Conservation (phyloP, 1,140 invertebrate species). For the Chelonus insularis region DNA sequence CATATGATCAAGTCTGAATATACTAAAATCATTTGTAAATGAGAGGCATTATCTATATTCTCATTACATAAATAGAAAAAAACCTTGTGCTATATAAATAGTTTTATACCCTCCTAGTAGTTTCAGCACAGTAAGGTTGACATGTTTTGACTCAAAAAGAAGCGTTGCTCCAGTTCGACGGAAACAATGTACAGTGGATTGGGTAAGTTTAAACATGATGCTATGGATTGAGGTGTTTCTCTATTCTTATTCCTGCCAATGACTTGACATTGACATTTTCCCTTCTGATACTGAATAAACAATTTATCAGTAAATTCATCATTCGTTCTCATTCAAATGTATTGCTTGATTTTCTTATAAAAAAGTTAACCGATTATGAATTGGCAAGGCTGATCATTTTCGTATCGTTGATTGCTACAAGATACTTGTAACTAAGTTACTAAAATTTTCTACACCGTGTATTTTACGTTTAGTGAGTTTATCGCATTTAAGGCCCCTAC, state of each 20-base stretch:
- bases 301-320: slow-evolving; percentile 19
- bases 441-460: not conserved
- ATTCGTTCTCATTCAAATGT: not conserved
- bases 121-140: slow-evolving; percentile 14
- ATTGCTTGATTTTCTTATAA: not conserved
- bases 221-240: slow-evolving; percentile 13
- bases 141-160: slow-evolving; percentile 18
- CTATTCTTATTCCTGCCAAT: slow-evolving; percentile 20
- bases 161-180: slow-evolving; percentile 21
- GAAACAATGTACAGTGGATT: slow-evolving; percentile 24
- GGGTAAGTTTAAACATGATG: slow-evolving; percentile 6
- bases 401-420: not conserved
- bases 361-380: slow-evolving; percentile 17
- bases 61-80: not conserved
- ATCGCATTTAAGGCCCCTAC: not conserved
- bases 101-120: slow-evolving; percentile 19
- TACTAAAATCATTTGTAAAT: not conserved
- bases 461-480: not conserved
- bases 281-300: slow-evolving; percentile 15
- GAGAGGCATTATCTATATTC: not conserved
- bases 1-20: too few species aligned
- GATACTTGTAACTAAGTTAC: not conserved
- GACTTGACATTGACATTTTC: slow-evolving; percentile 17
- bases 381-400: slow-evolving; percentile 13
- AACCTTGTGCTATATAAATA: slow-evolving; percentile 11